Percentiles rank a stretch among this genome's conserved stretches.
These are phyloP conservation scores for Parus major DNA, from an alignment of 2,113 vertebrate species.

Conservation along the genomic window DNA sequence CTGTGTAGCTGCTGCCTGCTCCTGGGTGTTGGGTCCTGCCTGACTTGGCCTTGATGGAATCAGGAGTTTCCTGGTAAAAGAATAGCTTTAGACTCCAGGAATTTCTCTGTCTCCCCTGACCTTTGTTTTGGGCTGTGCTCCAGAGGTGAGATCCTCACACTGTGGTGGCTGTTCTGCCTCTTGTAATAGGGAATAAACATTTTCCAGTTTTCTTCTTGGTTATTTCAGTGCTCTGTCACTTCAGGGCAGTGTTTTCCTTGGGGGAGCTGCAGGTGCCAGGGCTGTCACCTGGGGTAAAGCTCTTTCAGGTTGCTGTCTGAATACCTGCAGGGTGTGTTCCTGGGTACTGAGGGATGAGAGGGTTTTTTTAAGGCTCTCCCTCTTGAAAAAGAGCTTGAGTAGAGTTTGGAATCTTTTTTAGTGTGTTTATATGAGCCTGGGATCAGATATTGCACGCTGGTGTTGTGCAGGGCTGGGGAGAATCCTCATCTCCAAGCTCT, in stretches of 20 bases:
- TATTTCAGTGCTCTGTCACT: neutral
- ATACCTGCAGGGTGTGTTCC: slow-evolving; percentile 13
- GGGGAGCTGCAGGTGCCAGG: neutral
- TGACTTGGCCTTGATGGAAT: neutral
- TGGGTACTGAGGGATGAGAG: slow-evolving; percentile 40
- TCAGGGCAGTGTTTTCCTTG: neutral
- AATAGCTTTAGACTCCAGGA: neutral
- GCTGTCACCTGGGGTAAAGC: neutral
- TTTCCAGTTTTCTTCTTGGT: neutral
- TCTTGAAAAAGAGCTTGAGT: neutral
- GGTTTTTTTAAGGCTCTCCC: slow-evolving; percentile 65
- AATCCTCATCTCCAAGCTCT: neutral
- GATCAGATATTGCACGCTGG: neutral
- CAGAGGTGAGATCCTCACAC: neutral
- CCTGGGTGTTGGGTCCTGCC: neutral
- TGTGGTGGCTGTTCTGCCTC: neutral
- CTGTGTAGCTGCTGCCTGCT: neutral
- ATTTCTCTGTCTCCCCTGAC: neutral
- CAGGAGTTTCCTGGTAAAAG: neutral
- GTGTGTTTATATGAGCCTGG: neutral
- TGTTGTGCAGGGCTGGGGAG: neutral
- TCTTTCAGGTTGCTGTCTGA: neutral
- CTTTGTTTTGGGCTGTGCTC: neutral
- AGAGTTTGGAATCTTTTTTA: neutral
- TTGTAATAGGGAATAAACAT: neutral